These are phyloP conservation scores for Petaurus breviceps DNA, from an alignment of 2,113 vertebrate species.

Conservation along the genomic window DNA sequence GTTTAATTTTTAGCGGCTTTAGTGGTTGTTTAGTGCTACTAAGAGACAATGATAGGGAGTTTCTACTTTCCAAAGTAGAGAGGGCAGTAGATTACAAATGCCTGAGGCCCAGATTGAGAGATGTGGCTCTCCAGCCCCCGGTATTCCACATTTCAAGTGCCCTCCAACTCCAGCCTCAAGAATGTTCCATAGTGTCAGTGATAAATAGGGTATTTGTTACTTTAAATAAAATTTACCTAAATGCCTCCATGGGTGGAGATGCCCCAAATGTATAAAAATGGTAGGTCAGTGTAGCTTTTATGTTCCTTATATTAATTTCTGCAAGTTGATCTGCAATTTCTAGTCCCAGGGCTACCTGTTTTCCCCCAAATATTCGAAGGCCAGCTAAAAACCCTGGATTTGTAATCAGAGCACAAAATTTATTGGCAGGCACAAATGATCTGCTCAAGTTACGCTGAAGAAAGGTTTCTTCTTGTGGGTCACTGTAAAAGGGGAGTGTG, in stretches of 20 bases:
- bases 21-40: background rate
- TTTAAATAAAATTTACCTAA: background rate
- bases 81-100: background rate
- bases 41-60: constrained; percentile 17
- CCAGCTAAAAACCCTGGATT: background rate
- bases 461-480: background rate
- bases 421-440: background rate
- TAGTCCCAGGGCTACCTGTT: background rate
- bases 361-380: background rate
- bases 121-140: constrained; percentile 3
- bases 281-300: background rate
- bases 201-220: background rate
- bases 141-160: constrained; percentile 14
- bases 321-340: background rate
- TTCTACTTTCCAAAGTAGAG: constrained; percentile 40
- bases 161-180: background rate
- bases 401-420: background rate
- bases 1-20: constrained; percentile 11
- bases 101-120: constrained; percentile 15
- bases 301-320: background rate
- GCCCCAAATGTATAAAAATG: background rate
- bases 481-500: background rate
- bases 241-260: background rate
- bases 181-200: background rate
- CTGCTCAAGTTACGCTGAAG: background rate